Percentiles rank a stretch among this genome's conserved stretches.
These are phyloP conservation scores for Lathamus discolor DNA, from an alignment of 2,113 vertebrate species.

Conservation along the genomic window DNA sequence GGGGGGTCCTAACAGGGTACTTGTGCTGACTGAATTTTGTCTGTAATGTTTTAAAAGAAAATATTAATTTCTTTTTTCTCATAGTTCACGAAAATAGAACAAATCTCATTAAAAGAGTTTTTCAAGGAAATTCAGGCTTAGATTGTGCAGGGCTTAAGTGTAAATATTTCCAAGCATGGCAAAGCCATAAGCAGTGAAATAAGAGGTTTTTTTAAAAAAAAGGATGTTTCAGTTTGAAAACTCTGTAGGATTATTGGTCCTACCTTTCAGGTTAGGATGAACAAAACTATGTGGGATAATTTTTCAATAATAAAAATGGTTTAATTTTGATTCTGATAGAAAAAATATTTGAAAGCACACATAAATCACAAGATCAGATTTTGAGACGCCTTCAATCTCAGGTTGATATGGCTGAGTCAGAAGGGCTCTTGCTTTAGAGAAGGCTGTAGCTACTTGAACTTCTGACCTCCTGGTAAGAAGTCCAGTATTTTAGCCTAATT, in stretches of 20 bases:
- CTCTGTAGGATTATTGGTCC: not conserved
- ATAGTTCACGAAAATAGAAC: not conserved
- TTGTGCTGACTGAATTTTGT: not conserved
- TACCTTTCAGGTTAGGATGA: not conserved
- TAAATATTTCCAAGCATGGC: not conserved
- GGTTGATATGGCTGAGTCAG: not conserved
- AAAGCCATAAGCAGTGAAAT: not conserved
- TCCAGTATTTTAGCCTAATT: not conserved
- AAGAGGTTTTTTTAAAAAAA: not conserved
- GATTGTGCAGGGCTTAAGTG: not conserved
- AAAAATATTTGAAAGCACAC: not conserved
- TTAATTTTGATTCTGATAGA: not conserved
- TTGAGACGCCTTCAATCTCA: not conserved
- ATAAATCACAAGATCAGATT: not conserved
- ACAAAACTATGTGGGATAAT: not conserved
- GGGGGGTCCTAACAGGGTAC: rapidly evolving
- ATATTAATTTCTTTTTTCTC: not conserved
- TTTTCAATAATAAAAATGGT: not conserved
- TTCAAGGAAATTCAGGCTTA: not conserved
- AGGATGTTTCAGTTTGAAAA: not conserved
- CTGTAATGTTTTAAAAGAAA: not conserved
- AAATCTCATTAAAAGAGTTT: not conserved
- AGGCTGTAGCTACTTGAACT: not conserved
- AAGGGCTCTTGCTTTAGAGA: not conserved
- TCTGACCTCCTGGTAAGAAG: not conserved